Base-by-base conservation (phyloP, 2,113 vertebrate genomes). In the Paradoxurus hermaphroditus region DNA sequence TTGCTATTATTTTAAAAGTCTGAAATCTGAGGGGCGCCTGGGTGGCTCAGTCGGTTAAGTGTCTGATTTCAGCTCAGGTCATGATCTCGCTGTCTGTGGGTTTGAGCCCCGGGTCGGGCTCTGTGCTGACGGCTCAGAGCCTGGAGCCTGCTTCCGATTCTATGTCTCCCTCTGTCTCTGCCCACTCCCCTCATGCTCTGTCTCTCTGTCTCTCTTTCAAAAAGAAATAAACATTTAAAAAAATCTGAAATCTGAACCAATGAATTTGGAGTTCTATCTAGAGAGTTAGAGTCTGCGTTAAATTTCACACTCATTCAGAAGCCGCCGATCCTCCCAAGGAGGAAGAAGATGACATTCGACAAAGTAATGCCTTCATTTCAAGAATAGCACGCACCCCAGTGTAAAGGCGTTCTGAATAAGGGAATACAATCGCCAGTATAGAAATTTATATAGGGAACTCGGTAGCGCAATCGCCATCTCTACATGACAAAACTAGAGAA, bases 381-480 rank as follows among this genome's bases (percentile, higher is more conserved):
- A 92, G 87, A 94, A 73, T 56, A 94, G 56, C 63, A 41, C 4
- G 19, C 23, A 70, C 78, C 91, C 92, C 18, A 39, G 51, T 11
- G 67, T 49, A 65, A 87, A 85, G 84, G 92, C 1, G 0, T 51
- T 95, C 53, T 29, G 94, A 92, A 73, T 75, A 62, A 44, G 21
- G 34, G 59, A 59, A 25, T 29, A 82, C 92, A 97, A 96, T 96
- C 70, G 65, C 94, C 92, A 77, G 68, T 0, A 7, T 3, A 46
- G 56, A 84, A 87, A 92, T 95, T 85, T 82, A 96, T 7, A 41
- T 94, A 97, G 97, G 96, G 96, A 97, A 62, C 56, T 83, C 95
- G 15, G 67, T 1, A 56, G 70, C 16, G n/a, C 25, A n/a, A 41
- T 51, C 59, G 70, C 63, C 62, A 36, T 59, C 19, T 12, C 8